These are phyloP conservation scores for Tylochromis polylepis DNA, from an alignment of 2,113 vertebrate species.

Conservation along the genomic window DNA sequence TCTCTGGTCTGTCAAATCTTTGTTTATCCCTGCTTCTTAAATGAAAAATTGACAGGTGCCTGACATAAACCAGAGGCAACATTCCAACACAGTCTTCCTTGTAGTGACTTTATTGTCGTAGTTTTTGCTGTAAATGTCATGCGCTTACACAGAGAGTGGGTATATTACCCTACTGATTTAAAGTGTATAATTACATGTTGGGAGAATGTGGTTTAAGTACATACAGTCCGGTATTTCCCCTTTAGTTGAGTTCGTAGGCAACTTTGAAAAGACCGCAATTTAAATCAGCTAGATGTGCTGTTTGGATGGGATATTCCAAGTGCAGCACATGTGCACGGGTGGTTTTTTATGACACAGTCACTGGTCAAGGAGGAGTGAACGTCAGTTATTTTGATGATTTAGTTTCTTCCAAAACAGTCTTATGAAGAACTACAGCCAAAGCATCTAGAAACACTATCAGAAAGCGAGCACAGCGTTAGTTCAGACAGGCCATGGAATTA, in stretches of 20 bases:
- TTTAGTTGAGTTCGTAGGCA: slow-evolving; percentile 21
- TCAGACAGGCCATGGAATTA: neutral
- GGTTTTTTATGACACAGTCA: neutral
- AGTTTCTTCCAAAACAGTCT: neutral
- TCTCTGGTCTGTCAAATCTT: slow-evolving; percentile 27
- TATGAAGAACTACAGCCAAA: neutral
- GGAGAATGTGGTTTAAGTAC: slow-evolving; percentile 2
- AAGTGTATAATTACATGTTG: slow-evolving; percentile 43
- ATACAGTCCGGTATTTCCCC: slow-evolving; percentile 8
- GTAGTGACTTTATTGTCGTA: neutral
- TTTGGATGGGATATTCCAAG: neutral
- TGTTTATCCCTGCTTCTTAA: slow-evolving; percentile 19
- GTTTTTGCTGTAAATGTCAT: slow-evolving; percentile 5
- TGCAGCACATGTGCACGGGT: neutral
- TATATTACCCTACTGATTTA: neutral
- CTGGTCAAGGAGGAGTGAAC: neutral
- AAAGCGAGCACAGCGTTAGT: neutral
- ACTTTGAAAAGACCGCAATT: slow-evolving; percentile 15
- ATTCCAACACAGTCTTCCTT: slow-evolving; percentile 10
- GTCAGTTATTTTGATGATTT: neutral
- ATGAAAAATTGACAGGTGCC: neutral
- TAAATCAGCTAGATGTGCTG: slow-evolving; percentile 15
- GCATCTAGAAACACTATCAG: neutral
- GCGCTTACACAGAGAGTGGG: neutral
- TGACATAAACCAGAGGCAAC: slow-evolving; percentile 24